Conservation (phyloP, 2,888 invertebrate species). For the Amblyjoppa fuscipennis region DNA sequence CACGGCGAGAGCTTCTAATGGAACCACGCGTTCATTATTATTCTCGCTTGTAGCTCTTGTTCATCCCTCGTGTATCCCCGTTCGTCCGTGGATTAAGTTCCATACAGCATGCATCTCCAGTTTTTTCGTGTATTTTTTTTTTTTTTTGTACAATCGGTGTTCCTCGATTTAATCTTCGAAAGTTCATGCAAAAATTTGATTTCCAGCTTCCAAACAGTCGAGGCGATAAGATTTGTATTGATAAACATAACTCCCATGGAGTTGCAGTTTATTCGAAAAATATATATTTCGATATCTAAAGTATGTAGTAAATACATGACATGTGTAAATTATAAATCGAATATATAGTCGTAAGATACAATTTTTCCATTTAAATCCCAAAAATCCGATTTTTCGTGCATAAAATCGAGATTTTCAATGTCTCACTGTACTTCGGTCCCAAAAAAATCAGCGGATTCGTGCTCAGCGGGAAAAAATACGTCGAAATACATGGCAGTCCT, state of each 20-base stretch:
- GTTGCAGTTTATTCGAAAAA: neutral
- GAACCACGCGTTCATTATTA: constrained; percentile 58
- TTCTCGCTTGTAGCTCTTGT: constrained; percentile 56
- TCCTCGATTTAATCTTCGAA: constrained; percentile 6
- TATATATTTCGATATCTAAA: neutral
- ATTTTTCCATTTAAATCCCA: too few relatives aligned
- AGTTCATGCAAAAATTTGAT: neutral
- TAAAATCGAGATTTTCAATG: too few relatives aligned
- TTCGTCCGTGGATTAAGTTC: constrained; percentile 50
- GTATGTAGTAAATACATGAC: too few relatives aligned
- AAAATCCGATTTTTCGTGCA: too few relatives aligned
- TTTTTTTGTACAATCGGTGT: neutral
- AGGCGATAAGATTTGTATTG: neutral
- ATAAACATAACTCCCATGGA: neutral
- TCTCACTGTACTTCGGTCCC: too few relatives aligned
- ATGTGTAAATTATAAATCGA: too few relatives aligned
- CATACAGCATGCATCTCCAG: neutral
- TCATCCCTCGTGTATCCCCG: constrained; percentile 14
- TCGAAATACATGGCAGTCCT: too few relatives aligned
- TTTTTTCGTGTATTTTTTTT: constrained; percentile 2
- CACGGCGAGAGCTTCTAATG: constrained; percentile 48
- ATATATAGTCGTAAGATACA: too few relatives aligned
- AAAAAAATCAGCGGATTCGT: too few relatives aligned
- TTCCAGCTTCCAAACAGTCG: neutral
- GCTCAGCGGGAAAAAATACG: too few relatives aligned